These are phyloP conservation scores for Polypterus senegalus DNA, from an alignment of 2,113 vertebrate genomes.

Conservation along the genomic window DNA sequence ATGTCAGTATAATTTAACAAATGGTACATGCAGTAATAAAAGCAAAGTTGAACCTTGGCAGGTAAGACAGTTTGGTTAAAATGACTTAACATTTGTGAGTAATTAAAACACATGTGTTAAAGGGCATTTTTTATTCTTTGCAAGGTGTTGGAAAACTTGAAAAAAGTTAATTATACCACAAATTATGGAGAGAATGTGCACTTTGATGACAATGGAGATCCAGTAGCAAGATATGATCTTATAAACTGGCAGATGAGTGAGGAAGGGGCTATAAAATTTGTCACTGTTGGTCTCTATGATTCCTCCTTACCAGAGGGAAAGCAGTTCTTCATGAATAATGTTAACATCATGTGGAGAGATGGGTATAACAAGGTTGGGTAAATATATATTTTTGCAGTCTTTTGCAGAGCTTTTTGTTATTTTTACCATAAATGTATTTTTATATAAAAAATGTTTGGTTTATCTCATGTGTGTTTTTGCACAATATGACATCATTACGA, in stretches of 20 bases:
- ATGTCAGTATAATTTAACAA: slow-evolving; percentile 2
- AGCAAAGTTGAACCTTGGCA: not conserved
- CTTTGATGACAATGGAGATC: slow-evolving; percentile 5
- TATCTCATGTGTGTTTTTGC: too few relatives aligned
- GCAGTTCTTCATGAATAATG: slow-evolving; percentile 1
- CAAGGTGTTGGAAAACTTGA: slow-evolving; percentile 6
- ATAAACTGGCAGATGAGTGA: slow-evolving; percentile 8
- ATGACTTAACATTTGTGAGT: not conserved
- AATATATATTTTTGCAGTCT: too few relatives aligned
- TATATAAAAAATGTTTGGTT: too few relatives aligned
- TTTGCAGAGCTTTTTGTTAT: too few relatives aligned
- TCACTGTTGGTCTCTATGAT: slow-evolving; percentile 7
- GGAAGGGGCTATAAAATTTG: not conserved
- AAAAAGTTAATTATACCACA: slow-evolving; percentile 3
- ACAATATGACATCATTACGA: too few relatives aligned
- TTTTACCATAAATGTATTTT: too few relatives aligned
- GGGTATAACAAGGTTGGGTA: not conserved
- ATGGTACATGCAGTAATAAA: not conserved
- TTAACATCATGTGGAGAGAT: not conserved
- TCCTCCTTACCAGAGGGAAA: not conserved
- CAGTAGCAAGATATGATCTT: slow-evolving; percentile 3
- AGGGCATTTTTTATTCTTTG: not conserved
- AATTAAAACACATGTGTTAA: not conserved
- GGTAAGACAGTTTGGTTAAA: not conserved
- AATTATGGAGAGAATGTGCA: not conserved